These are phyloP conservation scores for Fistularia tabacaria DNA, from an alignment of 2,797 vertebrate genomes.

Conservation along the genomic window DNA sequence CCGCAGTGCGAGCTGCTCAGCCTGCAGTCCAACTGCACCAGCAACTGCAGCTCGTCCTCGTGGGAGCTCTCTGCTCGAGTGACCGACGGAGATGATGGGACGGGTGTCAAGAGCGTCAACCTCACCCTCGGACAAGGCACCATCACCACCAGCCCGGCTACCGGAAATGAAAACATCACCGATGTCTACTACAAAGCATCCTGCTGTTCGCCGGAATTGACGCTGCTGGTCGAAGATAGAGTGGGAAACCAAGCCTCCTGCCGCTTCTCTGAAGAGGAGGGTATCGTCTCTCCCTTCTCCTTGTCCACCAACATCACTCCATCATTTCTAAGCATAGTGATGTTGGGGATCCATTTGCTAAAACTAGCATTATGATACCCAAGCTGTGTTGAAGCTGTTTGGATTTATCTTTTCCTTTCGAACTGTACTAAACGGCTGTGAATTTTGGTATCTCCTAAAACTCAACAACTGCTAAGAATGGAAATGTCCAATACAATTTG, in stretches of 20 bases:
- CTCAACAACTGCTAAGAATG: too few species aligned
- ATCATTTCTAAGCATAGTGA: too few species aligned
- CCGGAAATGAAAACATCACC: constrained; percentile 26
- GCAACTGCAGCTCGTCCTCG: constrained; percentile 18
- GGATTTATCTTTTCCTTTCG: too few species aligned
- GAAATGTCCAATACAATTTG: too few species aligned
- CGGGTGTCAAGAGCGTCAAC: constrained; percentile 41
- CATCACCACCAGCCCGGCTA: constrained; percentile 26
- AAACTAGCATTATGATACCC: too few species aligned
- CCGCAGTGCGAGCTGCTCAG: constrained; percentile 48
- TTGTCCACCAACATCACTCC: too few species aligned
- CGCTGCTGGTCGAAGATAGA: constrained; percentile 47
- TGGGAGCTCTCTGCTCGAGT: constrained; percentile 49
- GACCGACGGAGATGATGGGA: constrained; percentile 38
- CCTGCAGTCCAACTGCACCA: constrained; percentile 35
- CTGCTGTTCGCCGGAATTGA: constrained; percentile 52
- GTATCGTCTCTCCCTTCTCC: too few species aligned
- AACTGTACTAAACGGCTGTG: too few species aligned
- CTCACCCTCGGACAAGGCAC: constrained; percentile 48
- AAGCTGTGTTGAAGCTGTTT: too few species aligned
- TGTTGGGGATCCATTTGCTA: too few species aligned
- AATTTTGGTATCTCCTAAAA: too few species aligned
- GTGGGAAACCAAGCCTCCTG: constrained; percentile 58
- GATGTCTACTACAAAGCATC: constrained; percentile 48
- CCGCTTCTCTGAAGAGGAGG: constrained; percentile 1